Evolutionary conservation across 2,888 invertebrate species (phyloP).

Genomic region (Cremastinae sp.): DNA sequence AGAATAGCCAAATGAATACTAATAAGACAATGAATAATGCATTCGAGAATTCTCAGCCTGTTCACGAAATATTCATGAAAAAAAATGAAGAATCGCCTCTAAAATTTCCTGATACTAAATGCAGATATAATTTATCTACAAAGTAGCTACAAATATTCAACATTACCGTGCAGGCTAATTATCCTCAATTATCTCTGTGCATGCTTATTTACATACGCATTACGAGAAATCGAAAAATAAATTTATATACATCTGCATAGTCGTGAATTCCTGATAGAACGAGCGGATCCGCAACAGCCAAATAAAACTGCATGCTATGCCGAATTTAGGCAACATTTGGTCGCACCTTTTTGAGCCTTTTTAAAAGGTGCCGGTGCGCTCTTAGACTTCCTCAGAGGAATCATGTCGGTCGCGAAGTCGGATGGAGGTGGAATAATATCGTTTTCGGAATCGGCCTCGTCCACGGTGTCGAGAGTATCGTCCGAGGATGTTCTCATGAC

Average conservation of each 20-base stretch:
- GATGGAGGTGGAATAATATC: conserved; percentile 75
- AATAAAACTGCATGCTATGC: conserved; percentile 57
- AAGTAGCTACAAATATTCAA: conserved; percentile 1
- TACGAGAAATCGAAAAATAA: conserved; percentile 4
- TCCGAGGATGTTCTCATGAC: conserved; percentile 61
- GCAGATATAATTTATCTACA: too few species aligned
- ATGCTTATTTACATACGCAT: conserved; percentile 12
- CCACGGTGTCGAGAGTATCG: conserved; percentile 63
- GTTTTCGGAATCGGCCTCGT: conserved; percentile 65
- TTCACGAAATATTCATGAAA: conserved; percentile 1
- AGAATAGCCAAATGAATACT: conserved; percentile 36
- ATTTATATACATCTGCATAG: not conserved
- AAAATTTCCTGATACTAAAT: too few species aligned
- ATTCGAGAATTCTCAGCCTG: too few species aligned
- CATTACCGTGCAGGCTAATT: not conserved
- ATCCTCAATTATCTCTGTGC: conserved; percentile 8
- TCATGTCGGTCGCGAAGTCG: conserved; percentile 73
- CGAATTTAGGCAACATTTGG: conserved; percentile 31
- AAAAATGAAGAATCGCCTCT: not conserved
- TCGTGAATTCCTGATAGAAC: conserved; percentile 1
- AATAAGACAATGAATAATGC: not conserved
- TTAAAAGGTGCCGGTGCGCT: conserved; percentile 76
- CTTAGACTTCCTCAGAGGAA: conserved; percentile 76
- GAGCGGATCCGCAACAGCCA: conserved; percentile 43
- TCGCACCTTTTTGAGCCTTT: conserved; percentile 69